phyloP scores from a whole-genome alignment of 2,113 vertebrate genomes.

The Setophaga petechia region DNA sequence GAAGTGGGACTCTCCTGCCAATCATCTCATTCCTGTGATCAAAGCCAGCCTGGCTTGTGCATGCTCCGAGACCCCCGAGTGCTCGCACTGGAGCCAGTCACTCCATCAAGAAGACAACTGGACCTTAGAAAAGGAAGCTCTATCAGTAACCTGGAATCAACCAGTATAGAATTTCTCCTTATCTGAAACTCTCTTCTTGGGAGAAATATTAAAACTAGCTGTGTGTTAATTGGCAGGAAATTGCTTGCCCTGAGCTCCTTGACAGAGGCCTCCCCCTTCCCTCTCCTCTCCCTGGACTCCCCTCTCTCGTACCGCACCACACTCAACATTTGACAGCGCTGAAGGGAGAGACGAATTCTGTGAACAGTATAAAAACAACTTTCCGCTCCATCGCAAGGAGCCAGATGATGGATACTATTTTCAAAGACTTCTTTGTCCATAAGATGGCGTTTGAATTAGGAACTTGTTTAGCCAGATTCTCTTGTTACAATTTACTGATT shows the following conservation, averaged over 20 bases:
- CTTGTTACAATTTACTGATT: constrained; percentile 78
- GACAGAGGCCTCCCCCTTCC: not conserved
- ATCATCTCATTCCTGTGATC: not conserved
- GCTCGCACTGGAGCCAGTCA: fast-evolving
- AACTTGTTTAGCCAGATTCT: constrained; percentile 80
- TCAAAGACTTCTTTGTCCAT: constrained; percentile 81
- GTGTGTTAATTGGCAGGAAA: constrained; percentile 67
- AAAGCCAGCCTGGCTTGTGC: not conserved
- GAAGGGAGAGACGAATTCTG: constrained; percentile 52
- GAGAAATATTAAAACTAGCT: constrained; percentile 60
- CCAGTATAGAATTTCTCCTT: not conserved
- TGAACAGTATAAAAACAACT: constrained; percentile 62
- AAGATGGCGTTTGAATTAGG: constrained; percentile 76
- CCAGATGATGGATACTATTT: constrained; percentile 69
- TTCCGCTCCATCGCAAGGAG: constrained; percentile 66
- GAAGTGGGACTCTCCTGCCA: constrained; percentile 46
- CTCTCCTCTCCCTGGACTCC: not conserved
- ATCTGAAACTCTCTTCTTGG: constrained; percentile 30
- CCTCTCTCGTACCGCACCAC: not conserved
- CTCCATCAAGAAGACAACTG: not conserved
- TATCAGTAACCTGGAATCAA: not conserved
- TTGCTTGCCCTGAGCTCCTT: constrained; percentile 22
- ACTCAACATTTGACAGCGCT: not conserved
- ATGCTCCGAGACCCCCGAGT: fast-evolving
- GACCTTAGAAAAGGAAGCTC: not conserved